Evolutionary conservation across 64 coral and sea anemone species (phyloP), one percentile per base, ranked within the genome.

Genomic region (Dendrophyllia cribrosa): DNA sequence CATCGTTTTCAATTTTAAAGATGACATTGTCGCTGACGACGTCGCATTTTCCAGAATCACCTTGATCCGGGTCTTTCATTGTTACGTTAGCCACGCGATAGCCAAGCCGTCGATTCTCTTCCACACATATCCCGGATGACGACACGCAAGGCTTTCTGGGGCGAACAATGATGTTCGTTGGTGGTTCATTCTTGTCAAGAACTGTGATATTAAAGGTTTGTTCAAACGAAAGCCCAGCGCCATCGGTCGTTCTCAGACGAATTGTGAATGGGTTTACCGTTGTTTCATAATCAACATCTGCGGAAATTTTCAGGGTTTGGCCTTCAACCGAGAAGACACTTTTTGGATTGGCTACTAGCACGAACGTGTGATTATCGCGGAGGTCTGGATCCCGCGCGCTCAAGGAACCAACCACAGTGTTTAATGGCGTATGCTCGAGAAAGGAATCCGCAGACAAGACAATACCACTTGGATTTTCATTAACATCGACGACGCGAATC

Each of bases 341-440:
- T 19, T 70, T 87, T 26, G 94, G 78, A 69, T 92, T 96, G 21
- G 85, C 66, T 21, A 34, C 58, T 8, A 96, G 26, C 16, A 23
- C 44, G 45, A 96, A 96, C 4, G 89, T 92, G 85, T 96, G 94
- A 25, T 92, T 96, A 61, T 92, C 94, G 45, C 59, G 46, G 43
- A n/a, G 60, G 59, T 96, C 94, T 51, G 94, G 94, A 74, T 96
- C 94, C 61, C 50, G 85, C 16, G 90, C 86, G 51, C 85, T 96
- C 75, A 96, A 26, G 12, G 90, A 88, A 19, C 90, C 89, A 63
- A 96, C 66, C 14, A 83, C 67, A 21, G 94, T 96, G n/a, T 83
- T 84, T 9, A 92, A 23, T 19, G 76, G 76, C 49, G 94, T 77
- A 89, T 96, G 86, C 78, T 96, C 94, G 6, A 89, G 19, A 20